A percentile compares a stretch with the other conserved stretches of the same genome.
phyloP scores from a whole-genome alignment of 2,797 vertebrate species.

The Gila robusta region DNA sequence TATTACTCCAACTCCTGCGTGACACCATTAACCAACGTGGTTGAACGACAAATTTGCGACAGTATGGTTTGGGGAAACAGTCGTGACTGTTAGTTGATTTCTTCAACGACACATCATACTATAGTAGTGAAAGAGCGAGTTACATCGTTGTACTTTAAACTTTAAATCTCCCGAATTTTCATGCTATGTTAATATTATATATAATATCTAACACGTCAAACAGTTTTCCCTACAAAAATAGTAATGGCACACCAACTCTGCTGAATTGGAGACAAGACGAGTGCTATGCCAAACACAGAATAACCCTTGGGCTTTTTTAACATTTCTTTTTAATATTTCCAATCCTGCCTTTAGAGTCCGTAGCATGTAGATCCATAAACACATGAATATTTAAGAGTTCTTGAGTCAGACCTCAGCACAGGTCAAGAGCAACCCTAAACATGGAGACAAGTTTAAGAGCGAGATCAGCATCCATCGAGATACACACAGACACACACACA shows the following conservation, averaged over 20 bases:
- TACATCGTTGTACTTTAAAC: no score
- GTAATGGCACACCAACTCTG: not conserved
- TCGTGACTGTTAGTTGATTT: no score
- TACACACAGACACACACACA: not conserved
- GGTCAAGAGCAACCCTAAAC: conserved; percentile 51
- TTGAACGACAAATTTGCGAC: no score
- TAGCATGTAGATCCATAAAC: conserved; percentile 27
- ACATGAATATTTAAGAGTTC: conserved; percentile 39
- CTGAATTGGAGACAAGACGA: not conserved
- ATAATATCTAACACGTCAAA: not conserved
- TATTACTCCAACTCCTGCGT: no score
- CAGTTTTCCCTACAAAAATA: not conserved
- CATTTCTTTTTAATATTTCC: not conserved
- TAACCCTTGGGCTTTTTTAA: conserved; percentile 1
- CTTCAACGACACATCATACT: no score
- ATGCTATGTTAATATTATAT: not conserved
- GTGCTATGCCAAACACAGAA: not conserved
- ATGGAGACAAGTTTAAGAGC: not conserved
- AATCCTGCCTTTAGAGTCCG: not conserved
- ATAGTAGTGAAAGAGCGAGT: no score
- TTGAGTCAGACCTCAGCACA: conserved; percentile 36
- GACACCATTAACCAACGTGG: no score
- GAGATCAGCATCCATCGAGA: no score
- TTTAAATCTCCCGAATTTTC: no score
- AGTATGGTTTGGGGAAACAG: no score